phyloP scores from a whole-genome alignment of 2,113 vertebrate genomes.

The Brachyistius frenatus region DNA sequence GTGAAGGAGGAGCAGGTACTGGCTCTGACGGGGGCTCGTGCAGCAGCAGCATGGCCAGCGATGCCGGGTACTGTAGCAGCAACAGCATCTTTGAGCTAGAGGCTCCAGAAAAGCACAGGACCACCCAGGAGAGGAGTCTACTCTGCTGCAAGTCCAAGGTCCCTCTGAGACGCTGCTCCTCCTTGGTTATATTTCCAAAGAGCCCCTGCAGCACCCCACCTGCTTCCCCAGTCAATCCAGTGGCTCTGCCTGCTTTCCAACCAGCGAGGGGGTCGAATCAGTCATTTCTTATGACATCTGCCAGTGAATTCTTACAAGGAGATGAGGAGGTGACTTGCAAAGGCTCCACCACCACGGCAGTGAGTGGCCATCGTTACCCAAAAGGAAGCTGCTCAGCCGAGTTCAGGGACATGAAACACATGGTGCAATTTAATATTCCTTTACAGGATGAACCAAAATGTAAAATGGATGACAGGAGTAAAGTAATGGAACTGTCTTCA shows the following conservation, averaged over 20 bases:
- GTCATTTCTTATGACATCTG: conserved; percentile 83
- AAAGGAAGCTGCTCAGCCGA: conserved; percentile 81
- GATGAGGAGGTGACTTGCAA: conserved; percentile 80
- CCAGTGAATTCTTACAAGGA: conserved; percentile 77
- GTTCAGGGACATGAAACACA: conserved; percentile 84
- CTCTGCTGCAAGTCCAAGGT: conserved; percentile 81
- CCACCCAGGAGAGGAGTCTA: conserved; percentile 71
- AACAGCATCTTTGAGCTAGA: conserved; percentile 89
- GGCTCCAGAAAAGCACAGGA: conserved; percentile 78
- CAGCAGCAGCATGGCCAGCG: conserved; percentile 83
- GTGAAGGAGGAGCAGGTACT: conserved; percentile 65
- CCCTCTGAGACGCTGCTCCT: conserved; percentile 93
- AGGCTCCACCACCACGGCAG: conserved; percentile 85
- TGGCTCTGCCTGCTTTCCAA: conserved; percentile 77
- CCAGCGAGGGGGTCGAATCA: conserved; percentile 81
- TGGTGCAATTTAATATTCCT: conserved; percentile 84
- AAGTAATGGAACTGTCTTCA: conserved; percentile 59
- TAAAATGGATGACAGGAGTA: conserved; percentile 49
- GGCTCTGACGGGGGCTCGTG: conserved; percentile 88
- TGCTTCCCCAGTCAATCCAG: conserved; percentile 86
- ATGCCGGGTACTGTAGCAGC: conserved; percentile 84
- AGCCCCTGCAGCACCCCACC: conserved; percentile 92
- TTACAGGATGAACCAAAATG: conserved; percentile 78
- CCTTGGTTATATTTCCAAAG: conserved; percentile 93
- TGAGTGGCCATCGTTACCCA: conserved; percentile 87